Base-by-base conservation (phyloP, 2,113 vertebrate genomes). In the Empidonax alnorum region DNA sequence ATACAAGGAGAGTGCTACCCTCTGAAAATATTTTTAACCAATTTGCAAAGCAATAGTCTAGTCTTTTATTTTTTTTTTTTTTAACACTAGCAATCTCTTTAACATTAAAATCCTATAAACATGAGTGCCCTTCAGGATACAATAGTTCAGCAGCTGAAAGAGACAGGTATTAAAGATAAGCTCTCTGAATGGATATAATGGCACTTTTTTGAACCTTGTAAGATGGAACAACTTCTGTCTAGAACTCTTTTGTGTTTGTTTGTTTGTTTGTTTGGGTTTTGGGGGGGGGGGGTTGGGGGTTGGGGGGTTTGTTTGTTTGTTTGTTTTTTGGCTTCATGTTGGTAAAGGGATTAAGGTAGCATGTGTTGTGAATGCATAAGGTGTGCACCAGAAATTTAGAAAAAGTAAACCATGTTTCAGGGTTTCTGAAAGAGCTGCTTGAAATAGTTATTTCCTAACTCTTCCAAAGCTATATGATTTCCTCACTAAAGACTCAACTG, bases 1-100 rank as follows among this genome's bases (percentile, higher is more conserved):
- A 4, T 37, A 30, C 5, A 11, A 33, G 2, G 10, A 58, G 8
- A 42, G 11, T 1, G 0, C 22, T 58, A 0, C 10, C 69, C 81
- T 83, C 37, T 71, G 55, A 69, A 31, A 47, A 3, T 23, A 8
- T 33, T 84, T 78, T 74, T 37, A 86, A 85, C 7, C 11, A 41
- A 17, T 58, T 16, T 69, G n/a, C 22, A 44, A 73, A 83, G 37
- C 30, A 61, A 14, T 28, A 68, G 23, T 9, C 10, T 46, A 27
- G 2, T 25, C 8, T 15, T 89, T 35, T 7, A 35, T 35, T 67
- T 14, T 20, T 31, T 15, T 50, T 67, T 67, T 67, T 67, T 67
- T 25, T 39, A 83, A 62, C 8, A 17, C 24, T 79, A 50, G 14
- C 4, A 56, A 18, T 42, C 6, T 33, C 7, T 80, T 52, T 76